phyloP scores from a whole-genome alignment of 2,888 invertebrate genomes.

The Synanthedon tipuliformis region DNA sequence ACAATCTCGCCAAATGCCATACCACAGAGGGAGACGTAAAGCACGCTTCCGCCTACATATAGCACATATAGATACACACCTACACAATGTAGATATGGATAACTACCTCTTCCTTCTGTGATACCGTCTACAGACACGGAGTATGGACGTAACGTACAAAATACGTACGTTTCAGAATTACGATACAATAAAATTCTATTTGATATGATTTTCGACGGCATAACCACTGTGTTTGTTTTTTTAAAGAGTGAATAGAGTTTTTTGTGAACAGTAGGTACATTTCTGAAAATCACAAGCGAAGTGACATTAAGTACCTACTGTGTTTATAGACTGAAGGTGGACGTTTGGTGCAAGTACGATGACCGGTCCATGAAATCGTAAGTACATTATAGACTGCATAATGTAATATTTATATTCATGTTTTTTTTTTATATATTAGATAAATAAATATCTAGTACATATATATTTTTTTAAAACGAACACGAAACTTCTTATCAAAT shows the following conservation, averaged over 20 bases:
- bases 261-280: conserved; percentile 3
- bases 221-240: not conserved
- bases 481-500: too few relatives aligned
- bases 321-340: not conserved
- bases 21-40: conserved; percentile 4
- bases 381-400: not conserved
- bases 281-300: conserved; percentile 1
- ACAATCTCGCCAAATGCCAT: conserved; percentile 8
- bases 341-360: not conserved
- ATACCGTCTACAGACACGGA: conserved; percentile 15
- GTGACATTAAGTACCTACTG: too few relatives aligned
- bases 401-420: too few relatives aligned
- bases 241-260: not conserved
- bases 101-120: conserved; percentile 1
- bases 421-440: too few relatives aligned
- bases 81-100: too few relatives aligned
- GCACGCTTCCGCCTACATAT: conserved; percentile 18
- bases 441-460: too few relatives aligned
- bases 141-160: conserved; percentile 14
- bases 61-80: conserved; percentile 9
- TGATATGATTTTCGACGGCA: conserved; percentile 5
- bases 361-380: not conserved
- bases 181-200: conserved; percentile 1
- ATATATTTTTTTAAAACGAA: too few relatives aligned
- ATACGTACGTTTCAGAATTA: conserved; percentile 1